A percentile compares a stretch with the other conserved stretches of the same genome.
Evolutionary conservation across 2,113 vertebrate species (phyloP).

Genomic region (Neotoma lepida): DNA sequence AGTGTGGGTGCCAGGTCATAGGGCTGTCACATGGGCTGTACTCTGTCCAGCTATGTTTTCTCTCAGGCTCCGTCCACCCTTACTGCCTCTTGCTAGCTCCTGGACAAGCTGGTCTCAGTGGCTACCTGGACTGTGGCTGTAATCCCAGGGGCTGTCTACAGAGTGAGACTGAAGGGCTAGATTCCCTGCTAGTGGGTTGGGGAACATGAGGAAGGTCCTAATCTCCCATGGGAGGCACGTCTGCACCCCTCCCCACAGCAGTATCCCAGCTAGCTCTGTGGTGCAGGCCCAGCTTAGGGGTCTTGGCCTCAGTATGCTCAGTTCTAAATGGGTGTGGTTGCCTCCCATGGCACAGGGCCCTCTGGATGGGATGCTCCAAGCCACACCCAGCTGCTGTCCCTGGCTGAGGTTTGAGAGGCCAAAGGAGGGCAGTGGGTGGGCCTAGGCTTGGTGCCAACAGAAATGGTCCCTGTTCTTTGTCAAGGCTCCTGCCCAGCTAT

Average conservation of each 20-base stretch:
- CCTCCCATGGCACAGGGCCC: background rate
- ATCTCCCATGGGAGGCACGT: background rate
- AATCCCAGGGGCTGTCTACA: conserved; percentile 65
- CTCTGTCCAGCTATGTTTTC: background rate
- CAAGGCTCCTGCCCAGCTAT: background rate
- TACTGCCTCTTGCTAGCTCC: background rate
- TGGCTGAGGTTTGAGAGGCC: background rate
- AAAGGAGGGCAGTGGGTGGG: background rate
- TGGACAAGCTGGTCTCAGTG: background rate
- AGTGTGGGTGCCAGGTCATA: background rate
- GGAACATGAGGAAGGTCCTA: background rate
- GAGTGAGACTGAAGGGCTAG: conserved; percentile 73
- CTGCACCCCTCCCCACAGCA: background rate
- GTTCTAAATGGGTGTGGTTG: background rate
- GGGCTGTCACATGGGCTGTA: background rate
- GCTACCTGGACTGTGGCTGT: background rate
- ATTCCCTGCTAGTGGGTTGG: background rate
- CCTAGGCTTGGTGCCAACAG: background rate
- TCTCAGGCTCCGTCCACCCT: rapidly evolving
- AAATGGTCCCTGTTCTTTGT: background rate
- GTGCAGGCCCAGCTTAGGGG: background rate
- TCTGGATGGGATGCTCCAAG: background rate
- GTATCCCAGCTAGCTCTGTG: background rate
- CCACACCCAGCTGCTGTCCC: background rate
- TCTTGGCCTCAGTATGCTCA: background rate